Evolutionary conservation across 1,140 invertebrate species (phyloP).

Genomic region (Neodiprion fabricii): DNA sequence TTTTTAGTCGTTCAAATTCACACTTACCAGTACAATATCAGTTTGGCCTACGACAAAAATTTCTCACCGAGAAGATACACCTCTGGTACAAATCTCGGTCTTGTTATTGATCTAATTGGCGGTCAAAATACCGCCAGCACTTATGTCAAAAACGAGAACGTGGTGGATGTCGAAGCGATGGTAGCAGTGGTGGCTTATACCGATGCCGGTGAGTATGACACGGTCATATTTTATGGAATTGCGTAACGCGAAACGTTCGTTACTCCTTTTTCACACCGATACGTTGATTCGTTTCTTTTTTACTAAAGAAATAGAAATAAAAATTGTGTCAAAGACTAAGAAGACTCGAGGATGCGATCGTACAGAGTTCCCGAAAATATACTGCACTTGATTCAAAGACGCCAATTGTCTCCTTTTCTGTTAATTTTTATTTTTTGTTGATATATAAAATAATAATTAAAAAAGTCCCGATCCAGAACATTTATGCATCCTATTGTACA

Average conservation of each 20-base stretch:
- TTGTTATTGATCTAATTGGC: conserved; percentile 54
- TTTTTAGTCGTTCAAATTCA: conserved; percentile 76
- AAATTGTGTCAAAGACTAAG: too few relatives aligned
- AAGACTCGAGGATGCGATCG: too few relatives aligned
- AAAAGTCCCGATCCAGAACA: too few relatives aligned
- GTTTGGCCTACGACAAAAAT: conserved; percentile 63
- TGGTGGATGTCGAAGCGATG: conserved; percentile 54
- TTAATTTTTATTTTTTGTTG: too few relatives aligned
- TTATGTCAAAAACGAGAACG: conserved; percentile 57
- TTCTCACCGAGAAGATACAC: conserved; percentile 45
- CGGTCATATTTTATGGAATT: conserved; percentile 11
- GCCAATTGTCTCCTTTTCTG: too few relatives aligned
- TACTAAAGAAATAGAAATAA: too few relatives aligned
- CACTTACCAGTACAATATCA: conserved; percentile 66
- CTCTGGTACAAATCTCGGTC: conserved; percentile 69
- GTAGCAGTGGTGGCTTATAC: conserved; percentile 65
- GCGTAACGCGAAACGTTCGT: background rate
- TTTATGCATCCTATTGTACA: too few relatives aligned
- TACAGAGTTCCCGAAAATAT: too few relatives aligned
- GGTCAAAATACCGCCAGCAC: conserved; percentile 30
- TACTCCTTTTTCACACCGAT: too few relatives aligned
- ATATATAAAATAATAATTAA: too few relatives aligned
- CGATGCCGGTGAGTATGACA: conserved; percentile 58
- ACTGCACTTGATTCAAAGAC: too few relatives aligned
- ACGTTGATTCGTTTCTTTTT: too few relatives aligned